Evolutionary conservation across 2,797 vertebrate species (phyloP).

Genomic region (Scomberomorus guttatus): DNA sequence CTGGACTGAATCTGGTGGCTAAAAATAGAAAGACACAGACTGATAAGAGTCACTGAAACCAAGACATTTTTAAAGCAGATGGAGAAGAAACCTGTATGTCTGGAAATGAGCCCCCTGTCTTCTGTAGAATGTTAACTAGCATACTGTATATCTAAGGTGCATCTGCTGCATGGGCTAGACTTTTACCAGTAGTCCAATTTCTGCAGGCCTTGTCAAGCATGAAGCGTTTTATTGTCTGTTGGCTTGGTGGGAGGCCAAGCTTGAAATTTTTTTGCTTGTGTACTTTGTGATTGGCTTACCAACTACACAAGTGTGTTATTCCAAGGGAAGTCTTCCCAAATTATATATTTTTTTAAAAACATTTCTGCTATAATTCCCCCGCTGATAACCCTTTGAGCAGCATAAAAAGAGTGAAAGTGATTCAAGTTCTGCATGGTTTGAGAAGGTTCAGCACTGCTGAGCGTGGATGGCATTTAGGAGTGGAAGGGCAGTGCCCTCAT

Average conservation of each 20-base stretch:
- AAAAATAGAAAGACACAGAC: conserved; percentile 65
- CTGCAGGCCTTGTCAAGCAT: conserved; percentile 64
- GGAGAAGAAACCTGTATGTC: conserved; percentile 40
- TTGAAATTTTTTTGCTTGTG: conserved; percentile 66
- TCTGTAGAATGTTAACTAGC: conserved; percentile 60
- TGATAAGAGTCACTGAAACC: conserved; percentile 57
- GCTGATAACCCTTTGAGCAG: conserved; percentile 61
- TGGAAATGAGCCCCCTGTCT: conserved; percentile 27
- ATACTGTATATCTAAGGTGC: conserved; percentile 41
- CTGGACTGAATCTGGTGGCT: conserved; percentile 73
- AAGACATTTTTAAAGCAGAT: conserved; percentile 35
- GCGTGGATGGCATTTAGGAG: conserved; percentile 76
- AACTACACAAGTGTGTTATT: conserved; percentile 74
- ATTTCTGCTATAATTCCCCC: conserved; percentile 70
- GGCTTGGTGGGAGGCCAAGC: conserved; percentile 68
- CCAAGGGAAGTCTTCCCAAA: conserved; percentile 67
- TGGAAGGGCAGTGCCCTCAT: conserved; percentile 75
- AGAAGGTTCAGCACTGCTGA: conserved; percentile 78
- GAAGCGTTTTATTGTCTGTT: conserved; percentile 77
- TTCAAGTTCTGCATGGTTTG: conserved; percentile 80
- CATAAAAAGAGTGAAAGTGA: conserved; percentile 66
- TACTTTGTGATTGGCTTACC: conserved; percentile 61
- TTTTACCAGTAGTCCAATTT: conserved; percentile 50
- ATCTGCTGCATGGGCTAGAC: conserved; percentile 34
- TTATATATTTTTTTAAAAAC: conserved; percentile 63